These are phyloP conservation scores for Cinclus cinclus DNA, from an alignment of 2,113 vertebrate genomes.

Conservation along the genomic window DNA sequence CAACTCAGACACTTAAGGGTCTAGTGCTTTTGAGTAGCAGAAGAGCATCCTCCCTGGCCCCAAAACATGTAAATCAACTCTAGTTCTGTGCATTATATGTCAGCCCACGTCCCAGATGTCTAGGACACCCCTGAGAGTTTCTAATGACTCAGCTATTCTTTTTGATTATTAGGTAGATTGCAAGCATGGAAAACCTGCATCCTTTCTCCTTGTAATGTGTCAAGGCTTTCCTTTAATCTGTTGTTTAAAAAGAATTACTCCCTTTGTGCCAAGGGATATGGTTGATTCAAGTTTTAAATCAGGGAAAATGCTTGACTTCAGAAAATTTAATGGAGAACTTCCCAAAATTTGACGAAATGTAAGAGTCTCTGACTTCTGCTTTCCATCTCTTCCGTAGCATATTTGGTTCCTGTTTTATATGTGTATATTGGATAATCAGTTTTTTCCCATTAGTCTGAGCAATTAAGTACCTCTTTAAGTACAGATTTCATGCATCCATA, in stretches of 20 bases:
- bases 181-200: background rate
- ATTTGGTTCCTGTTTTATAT: background rate
- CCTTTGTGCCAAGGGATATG: background rate
- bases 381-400: background rate
- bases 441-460: background rate
- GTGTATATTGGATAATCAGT: background rate
- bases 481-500: background rate
- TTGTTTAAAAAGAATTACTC: background rate
- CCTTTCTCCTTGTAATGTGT: background rate
- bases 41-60: background rate
- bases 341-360: background rate
- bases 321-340: background rate
- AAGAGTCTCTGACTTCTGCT: background rate
- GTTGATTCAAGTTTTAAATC: background rate
- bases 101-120: background rate
- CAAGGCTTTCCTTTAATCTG: background rate
- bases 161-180: background rate
- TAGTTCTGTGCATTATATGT: background rate
- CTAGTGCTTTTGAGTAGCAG: background rate
- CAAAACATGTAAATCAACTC: background rate
- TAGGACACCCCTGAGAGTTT: background rate
- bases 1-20: background rate
- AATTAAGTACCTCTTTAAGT: slow-evolving; percentile 5
- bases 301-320: background rate
- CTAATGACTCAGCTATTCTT: background rate